phyloP scores from a whole-genome alignment of 30 jellyfish, hydroid and myxozoan genomes.

The Turritopsis dohrnii region DNA sequence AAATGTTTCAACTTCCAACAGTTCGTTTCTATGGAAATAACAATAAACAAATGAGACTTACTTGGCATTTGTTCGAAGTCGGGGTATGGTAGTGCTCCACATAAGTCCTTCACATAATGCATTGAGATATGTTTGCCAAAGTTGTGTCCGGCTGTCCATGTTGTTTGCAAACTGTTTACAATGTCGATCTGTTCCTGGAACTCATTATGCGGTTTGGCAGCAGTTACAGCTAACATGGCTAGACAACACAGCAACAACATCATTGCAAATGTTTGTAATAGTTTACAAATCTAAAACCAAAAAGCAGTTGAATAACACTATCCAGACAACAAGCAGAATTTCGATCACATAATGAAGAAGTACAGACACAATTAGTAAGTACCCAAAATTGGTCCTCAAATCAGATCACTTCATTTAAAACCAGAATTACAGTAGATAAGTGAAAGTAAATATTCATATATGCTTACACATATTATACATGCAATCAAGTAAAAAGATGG shows the following conservation, averaged over 20 bases:
- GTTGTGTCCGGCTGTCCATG: slow-evolving; percentile 92
- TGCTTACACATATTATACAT: no score
- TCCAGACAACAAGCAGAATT: no score
- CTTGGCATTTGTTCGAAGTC: not conserved
- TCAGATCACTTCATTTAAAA: no score
- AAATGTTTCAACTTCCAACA: no score
- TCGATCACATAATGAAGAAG: no score
- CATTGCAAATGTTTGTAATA: not conserved
- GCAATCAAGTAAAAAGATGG: no score
- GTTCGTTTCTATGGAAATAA: no score
- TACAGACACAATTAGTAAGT: no score
- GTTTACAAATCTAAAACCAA: not conserved
- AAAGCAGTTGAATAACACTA: not conserved
- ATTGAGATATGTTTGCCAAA: slow-evolving; percentile 51
- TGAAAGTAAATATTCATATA: no score
- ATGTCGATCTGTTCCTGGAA: slow-evolving; percentile 40
- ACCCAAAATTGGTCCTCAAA: no score
- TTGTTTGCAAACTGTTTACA: slow-evolving; percentile 50
- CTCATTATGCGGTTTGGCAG: not conserved
- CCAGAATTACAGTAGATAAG: no score
- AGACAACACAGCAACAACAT: not conserved
- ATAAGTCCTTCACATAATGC: slow-evolving; percentile 54
- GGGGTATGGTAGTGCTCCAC: slow-evolving; percentile 74
- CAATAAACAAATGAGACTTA: no score
- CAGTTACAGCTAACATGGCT: not conserved